Base-by-base conservation (phyloP, 2,888 invertebrate genomes). In the Rhabditoides inermis region DNA sequence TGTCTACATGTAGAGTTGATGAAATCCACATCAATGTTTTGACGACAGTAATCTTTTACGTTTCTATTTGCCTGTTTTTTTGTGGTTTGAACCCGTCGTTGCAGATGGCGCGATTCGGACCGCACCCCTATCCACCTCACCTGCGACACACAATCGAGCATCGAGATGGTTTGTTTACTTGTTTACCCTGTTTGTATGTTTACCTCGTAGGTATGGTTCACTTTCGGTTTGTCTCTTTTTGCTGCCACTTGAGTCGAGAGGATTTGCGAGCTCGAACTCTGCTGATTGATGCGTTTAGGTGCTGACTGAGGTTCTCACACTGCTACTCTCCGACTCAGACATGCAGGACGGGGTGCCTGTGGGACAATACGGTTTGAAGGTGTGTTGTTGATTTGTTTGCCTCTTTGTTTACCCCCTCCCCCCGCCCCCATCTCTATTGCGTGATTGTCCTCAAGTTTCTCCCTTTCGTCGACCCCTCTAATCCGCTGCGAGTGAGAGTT, bases 321-420 rank as follows among this genome's bases (percentile, higher is more conserved):
- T 44, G 7, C 45, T 70, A 15, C 48, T 60, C 41, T 53, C 55
- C 35, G 65, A 56, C 26, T 56, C 48, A 20, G 56, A 55, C n/a
- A 44, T 62, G 25, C 40, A 49, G 12, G 51, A 52, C 39, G 56
- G 53, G 25, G 53, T 69, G 7, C 53, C 63, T 7, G 22, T 58
- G 25, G 58, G 65, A 30, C 61, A 63, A 35, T 73, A 69, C 48
- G 69, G 63, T 10, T 49, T 73, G 46, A 70, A 71, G 60, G 67
- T 70, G 42, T 51, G 55, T 54, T 25, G 15, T 41, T 32, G 32
- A 32, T 30, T 49, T n/a, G 10, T 15, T 15, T 44, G 22, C 12
- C 18, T 22, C 20, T 25, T 18, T 12, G n/a, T 12, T 12, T 12
- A 18, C 25, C 5, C 6, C 23, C 28, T 20, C 5, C 36, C 15